Evolutionary conservation across 1,140 invertebrate genomes (phyloP).

Genomic region (Chymomyza costata): DNA sequence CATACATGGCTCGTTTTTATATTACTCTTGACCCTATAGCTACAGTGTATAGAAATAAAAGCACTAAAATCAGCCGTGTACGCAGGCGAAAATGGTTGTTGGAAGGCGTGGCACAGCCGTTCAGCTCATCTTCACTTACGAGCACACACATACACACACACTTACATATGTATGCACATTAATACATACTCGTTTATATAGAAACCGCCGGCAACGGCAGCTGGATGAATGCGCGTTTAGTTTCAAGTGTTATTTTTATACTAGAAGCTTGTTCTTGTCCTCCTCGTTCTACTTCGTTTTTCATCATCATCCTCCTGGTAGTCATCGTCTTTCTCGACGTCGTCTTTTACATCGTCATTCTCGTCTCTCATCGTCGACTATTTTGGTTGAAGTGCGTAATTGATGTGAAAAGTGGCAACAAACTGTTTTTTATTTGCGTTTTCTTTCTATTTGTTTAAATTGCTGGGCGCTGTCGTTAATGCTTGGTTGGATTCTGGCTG

Average conservation of each 20-base stretch:
- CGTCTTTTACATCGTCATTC: slow-evolving; percentile 11
- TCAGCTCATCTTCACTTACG: slow-evolving; percentile 4
- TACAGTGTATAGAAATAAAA: no score
- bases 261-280: slow-evolving; percentile 48
- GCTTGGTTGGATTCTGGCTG: no score
- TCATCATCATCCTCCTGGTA: no score
- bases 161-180: no score
- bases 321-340: slow-evolving; percentile 17
- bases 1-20: no score
- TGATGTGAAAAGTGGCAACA: slow-evolving; percentile 73
- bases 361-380: slow-evolving; percentile 45
- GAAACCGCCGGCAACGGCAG: slow-evolving; percentile 20
- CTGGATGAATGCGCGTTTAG: slow-evolving; percentile 66
- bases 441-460: slow-evolving; percentile 74
- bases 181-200: no score
- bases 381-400: slow-evolving; percentile 72
- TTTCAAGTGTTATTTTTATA: slow-evolving; percentile 71
- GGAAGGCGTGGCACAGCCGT: slow-evolving; percentile 1
- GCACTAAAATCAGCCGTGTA: no score
- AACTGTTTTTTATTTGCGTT: slow-evolving; percentile 74
- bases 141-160: slow-evolving; percentile 34
- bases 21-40: no score
- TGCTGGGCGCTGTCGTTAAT: no score
- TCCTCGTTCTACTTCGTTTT: slow-evolving; percentile 31
- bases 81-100: slow-evolving; percentile 67